A percentile compares a stretch with the other conserved stretches of the same genome.
These are phyloP conservation scores for Dusona sp. DNA, from an alignment of 2,888 invertebrate species.

Conservation along the genomic window DNA sequence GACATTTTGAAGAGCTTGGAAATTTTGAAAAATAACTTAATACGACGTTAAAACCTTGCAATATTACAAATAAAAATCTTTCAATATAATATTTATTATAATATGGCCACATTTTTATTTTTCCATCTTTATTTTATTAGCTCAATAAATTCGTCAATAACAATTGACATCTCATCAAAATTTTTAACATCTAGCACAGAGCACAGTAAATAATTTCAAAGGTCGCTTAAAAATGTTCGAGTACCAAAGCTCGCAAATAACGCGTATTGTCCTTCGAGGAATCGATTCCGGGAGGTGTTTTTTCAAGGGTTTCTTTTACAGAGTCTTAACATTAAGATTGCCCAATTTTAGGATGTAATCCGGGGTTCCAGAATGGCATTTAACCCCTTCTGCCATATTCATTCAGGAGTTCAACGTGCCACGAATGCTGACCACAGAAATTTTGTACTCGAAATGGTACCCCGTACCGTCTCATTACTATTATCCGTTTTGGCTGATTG, in stretches of 20 bases:
- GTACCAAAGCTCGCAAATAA: constrained; percentile 1
- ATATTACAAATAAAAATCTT: not conserved
- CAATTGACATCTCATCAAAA: not conserved
- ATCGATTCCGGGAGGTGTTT: constrained; percentile 51
- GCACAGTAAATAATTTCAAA: not conserved
- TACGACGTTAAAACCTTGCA: not conserved
- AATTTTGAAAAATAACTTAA: not conserved
- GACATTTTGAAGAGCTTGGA: not conserved
- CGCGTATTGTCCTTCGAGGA: constrained; percentile 34
- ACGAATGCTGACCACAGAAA: constrained; percentile 58
- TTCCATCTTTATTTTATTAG: not conserved
- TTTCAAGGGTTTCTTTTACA: constrained; percentile 19
- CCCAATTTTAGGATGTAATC: constrained; percentile 62
- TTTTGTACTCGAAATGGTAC: constrained; percentile 53
- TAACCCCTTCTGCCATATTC: constrained; percentile 46
- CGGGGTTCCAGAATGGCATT: constrained; percentile 40
- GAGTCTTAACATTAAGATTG: constrained; percentile 59
- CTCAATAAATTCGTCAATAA: not conserved
- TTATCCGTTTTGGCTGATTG: constrained; percentile 58
- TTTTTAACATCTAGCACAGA: not conserved
- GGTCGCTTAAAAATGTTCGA: not conserved
- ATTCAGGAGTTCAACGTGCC: constrained; percentile 54
- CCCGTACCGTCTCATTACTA: constrained; percentile 52
- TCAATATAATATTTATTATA: not conserved
- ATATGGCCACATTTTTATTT: not conserved